Evolutionary conservation across 2,888 invertebrate genomes (phyloP).

Genomic region (Sylvicola cinctus): DNA sequence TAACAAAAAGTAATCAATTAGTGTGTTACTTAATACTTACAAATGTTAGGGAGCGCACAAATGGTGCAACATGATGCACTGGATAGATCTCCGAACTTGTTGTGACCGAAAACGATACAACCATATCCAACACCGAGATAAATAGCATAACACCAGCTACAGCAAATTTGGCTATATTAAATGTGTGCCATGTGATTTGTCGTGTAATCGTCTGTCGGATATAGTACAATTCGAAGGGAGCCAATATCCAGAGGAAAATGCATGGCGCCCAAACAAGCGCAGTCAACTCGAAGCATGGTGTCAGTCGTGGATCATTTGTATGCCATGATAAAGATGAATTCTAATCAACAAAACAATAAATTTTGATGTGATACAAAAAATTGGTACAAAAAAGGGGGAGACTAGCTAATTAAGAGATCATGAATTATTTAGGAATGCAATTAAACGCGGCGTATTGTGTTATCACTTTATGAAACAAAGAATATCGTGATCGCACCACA

Average conservation of each 20-base stretch:
- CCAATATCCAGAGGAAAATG: background rate
- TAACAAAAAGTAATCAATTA: too few relatives aligned
- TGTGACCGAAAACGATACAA: background rate
- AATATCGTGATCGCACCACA: too few relatives aligned
- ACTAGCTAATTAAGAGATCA: too few relatives aligned
- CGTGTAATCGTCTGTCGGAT: background rate
- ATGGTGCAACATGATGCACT: background rate
- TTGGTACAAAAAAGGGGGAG: too few relatives aligned
- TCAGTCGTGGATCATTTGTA: background rate
- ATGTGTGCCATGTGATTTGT: background rate
- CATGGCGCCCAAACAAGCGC: background rate
- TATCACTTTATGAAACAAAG: too few relatives aligned
- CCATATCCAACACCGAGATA: background rate
- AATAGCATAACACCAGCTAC: background rate
- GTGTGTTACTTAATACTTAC: constrained; percentile 1
- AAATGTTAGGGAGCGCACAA: background rate
- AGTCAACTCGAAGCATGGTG: background rate
- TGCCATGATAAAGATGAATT: background rate
- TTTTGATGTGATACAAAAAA: too few relatives aligned
- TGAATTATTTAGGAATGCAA: too few relatives aligned
- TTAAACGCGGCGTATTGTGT: too few relatives aligned
- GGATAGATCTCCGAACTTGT: background rate
- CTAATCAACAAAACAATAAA: too few relatives aligned
- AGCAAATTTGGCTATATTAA: background rate
- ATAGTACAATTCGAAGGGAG: background rate